Conservation (phyloP, 2,797 vertebrate species). For the Carcharodon carcharias region DNA sequence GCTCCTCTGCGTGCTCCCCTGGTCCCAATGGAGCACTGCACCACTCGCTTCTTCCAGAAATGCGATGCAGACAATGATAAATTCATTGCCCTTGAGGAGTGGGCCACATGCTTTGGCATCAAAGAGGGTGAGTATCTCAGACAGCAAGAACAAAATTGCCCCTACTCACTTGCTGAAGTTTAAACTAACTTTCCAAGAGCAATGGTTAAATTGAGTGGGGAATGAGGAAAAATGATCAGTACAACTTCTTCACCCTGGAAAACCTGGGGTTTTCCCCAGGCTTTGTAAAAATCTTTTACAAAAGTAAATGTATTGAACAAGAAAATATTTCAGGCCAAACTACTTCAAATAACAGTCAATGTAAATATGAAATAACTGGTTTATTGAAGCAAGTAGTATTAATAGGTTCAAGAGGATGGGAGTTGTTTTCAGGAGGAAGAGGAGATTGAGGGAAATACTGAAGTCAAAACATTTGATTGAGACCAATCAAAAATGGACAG, state of each 20-base stretch:
- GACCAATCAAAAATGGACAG: background rate
- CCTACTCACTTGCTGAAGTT: background rate
- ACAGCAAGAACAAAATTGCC: background rate
- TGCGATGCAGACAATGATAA: constrained; percentile 90
- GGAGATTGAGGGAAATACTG: background rate
- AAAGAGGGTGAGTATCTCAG: constrained; percentile 78
- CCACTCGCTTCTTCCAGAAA: constrained; percentile 88
- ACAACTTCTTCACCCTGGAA: background rate
- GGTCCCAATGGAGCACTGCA: constrained; percentile 99
- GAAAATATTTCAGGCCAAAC: background rate
- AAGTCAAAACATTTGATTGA: background rate
- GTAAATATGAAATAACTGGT: background rate
- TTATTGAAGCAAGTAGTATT: background rate
- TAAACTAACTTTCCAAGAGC: background rate
- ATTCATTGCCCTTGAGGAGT: constrained; percentile 94
- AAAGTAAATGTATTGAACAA: background rate
- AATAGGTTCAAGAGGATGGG: background rate
- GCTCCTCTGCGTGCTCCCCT: constrained; percentile 90
- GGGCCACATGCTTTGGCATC: constrained; percentile 92
- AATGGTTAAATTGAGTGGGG: background rate
- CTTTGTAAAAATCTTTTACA: background rate
- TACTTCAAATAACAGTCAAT: background rate
- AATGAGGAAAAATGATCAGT: background rate
- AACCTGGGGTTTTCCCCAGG: background rate
- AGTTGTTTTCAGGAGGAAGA: background rate